Conservation (phyloP, 2,797 vertebrate species). For the Phataginus tetradactyla region DNA sequence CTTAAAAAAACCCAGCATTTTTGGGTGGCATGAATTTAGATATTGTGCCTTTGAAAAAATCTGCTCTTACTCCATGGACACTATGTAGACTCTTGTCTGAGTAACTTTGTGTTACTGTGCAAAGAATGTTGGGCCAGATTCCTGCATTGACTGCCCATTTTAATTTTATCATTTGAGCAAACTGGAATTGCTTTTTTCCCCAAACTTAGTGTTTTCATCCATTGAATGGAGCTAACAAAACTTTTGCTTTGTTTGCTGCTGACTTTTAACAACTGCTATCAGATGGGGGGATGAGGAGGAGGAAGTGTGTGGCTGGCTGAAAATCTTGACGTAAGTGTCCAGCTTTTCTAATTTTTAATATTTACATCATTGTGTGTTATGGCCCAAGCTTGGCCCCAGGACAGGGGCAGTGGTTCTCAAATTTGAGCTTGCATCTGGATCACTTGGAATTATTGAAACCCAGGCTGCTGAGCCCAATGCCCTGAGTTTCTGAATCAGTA, state of each 20-base stretch:
- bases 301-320: background rate
- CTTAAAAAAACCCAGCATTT: background rate
- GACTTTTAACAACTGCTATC: background rate
- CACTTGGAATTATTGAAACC: background rate
- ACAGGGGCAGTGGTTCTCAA: background rate
- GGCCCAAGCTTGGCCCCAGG: too few relatives aligned
- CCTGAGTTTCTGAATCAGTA: background rate
- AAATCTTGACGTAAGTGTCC: background rate
- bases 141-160: background rate
- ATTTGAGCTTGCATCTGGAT: background rate
- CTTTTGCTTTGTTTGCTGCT: background rate
- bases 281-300: too few relatives aligned
- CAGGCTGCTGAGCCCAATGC: background rate
- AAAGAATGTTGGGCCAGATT: background rate
- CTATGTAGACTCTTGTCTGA: background rate
- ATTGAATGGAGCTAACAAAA: background rate
- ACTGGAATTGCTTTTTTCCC: too few relatives aligned
- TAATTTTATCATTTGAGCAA: background rate
- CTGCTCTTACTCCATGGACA: background rate
- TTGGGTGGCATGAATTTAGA: background rate
- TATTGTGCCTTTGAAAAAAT: background rate
- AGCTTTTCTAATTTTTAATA: background rate
- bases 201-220: background rate
- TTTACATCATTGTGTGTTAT: background rate
- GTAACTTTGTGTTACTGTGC: background rate